Conservation (phyloP, 2,888 invertebrate genomes). For the Lepidochitona cinerea region DNA sequence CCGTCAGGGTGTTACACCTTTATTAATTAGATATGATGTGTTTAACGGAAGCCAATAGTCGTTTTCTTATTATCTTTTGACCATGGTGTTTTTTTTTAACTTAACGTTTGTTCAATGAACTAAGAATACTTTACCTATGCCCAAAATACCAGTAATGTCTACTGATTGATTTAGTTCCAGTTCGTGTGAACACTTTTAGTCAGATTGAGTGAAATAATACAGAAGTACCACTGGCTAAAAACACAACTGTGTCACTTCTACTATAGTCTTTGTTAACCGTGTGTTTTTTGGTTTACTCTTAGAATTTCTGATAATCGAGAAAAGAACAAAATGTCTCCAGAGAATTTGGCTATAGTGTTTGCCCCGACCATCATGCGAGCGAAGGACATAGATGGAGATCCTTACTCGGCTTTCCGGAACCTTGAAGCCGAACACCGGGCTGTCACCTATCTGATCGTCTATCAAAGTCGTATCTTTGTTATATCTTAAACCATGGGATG, state of each 20-base stretch:
- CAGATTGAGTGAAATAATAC: no score
- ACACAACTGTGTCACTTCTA: neutral
- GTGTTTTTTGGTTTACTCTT: neutral
- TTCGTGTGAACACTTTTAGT: no score
- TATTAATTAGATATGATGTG: no score
- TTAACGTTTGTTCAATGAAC: no score
- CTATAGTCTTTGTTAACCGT: no score
- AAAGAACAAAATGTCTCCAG: neutral
- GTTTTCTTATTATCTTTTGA: no score
- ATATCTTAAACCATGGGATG: neutral
- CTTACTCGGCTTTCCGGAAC: neutral
- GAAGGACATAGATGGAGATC: neutral
- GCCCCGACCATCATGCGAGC: constrained; percentile 4
- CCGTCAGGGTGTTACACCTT: no score
- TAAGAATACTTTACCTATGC: no score
- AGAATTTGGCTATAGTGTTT: constrained; percentile 3
- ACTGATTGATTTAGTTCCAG: no score
- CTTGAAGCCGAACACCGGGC: constrained; percentile 4
- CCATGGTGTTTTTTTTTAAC: no score
- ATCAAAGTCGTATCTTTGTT: neutral
- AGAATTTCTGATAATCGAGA: neutral
- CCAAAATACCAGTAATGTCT: no score
- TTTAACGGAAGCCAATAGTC: no score
- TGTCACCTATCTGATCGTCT: neutral
- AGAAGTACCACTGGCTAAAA: neutral